Evolutionary conservation across 2,888 invertebrate genomes (phyloP).

Genomic region (Cheilosia scutellata): DNA sequence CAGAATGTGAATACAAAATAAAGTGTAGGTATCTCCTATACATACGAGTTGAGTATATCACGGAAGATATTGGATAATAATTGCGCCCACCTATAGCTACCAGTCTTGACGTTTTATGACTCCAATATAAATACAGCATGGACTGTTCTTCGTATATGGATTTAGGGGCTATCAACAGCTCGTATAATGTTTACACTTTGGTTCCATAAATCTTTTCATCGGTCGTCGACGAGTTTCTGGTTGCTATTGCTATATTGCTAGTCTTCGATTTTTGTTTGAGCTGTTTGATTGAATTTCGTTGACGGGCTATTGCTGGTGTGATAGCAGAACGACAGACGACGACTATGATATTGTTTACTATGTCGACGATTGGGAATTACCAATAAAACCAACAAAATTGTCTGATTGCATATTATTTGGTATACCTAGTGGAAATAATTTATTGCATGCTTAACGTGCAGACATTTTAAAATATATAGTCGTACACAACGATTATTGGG

Average conservation of each 20-base stretch:
- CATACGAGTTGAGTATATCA: not conserved
- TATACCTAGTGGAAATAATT: slow-evolving; percentile 26
- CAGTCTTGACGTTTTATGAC: slow-evolving; percentile 51
- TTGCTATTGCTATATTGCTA: not conserved
- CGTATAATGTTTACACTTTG: slow-evolving; percentile 43
- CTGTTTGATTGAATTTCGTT: slow-evolving; percentile 46
- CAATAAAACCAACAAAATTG: slow-evolving; percentile 1
- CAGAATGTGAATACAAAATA: slow-evolving; percentile 11
- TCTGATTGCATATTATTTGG: slow-evolving; percentile 42
- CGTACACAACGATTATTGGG: slow-evolving; percentile 28
- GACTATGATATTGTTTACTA: slow-evolving; percentile 21
- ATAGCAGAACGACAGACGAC: slow-evolving; percentile 28
- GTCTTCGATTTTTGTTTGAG: slow-evolving; percentile 20
- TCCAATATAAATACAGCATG: slow-evolving; percentile 13
- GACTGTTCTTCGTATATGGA: slow-evolving; percentile 6
- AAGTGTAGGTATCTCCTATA: too few species aligned
- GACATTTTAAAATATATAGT: slow-evolving; percentile 54
- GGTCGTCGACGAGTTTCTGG: slow-evolving; percentile 24
- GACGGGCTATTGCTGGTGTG: slow-evolving; percentile 37
- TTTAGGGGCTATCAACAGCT: slow-evolving; percentile 25
- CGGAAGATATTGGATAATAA: slow-evolving; percentile 30
- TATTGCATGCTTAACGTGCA: slow-evolving; percentile 40
- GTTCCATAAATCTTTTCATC: slow-evolving; percentile 59
- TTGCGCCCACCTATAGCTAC: slow-evolving; percentile 47
- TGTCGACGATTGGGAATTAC: slow-evolving; percentile 38